These are phyloP conservation scores for Himalopsyche japonica DNA, from an alignment of 2,888 invertebrate species.

Conservation along the genomic window DNA sequence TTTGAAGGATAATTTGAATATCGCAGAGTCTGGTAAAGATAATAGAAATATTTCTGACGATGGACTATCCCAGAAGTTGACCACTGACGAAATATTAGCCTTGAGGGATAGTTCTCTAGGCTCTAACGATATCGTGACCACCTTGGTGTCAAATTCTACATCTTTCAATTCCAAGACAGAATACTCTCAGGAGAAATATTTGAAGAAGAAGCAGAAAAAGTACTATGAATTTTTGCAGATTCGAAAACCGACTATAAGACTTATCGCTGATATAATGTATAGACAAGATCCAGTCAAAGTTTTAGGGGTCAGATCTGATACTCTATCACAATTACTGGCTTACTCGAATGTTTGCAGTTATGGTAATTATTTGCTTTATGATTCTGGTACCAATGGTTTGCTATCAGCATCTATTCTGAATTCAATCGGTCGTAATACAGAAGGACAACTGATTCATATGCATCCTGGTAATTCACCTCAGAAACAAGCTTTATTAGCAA, in stretches of 20 bases:
- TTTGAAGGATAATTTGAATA: conserved; percentile 65
- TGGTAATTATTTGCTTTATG: conserved; percentile 81
- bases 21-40: conserved; percentile 73
- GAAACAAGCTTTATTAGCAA: conserved; percentile 74
- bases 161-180: conserved; percentile 90
- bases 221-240: conserved; percentile 85
- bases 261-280: conserved; percentile 85
- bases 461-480: conserved; percentile 83
- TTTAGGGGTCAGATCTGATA: conserved; percentile 80
- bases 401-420: conserved; percentile 82
- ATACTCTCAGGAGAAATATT: conserved; percentile 91
- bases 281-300: conserved; percentile 76
- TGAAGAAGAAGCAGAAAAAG: conserved; percentile 93
- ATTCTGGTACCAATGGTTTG: conserved; percentile 86
- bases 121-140: conserved; percentile 82
- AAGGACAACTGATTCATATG: conserved; percentile 71
- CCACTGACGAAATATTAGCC: conserved; percentile 79
- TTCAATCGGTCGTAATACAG: conserved; percentile 68
- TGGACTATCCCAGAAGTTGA: conserved; percentile 79
- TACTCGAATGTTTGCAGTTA: conserved; percentile 79
- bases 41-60: conserved; percentile 83
- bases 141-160: conserved; percentile 86
- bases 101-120: conserved; percentile 76
- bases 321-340: conserved; percentile 84
- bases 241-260: conserved; percentile 76